These are phyloP conservation scores for Cephalopachus bancanus DNA, from an alignment of 2,797 vertebrate species.

Conservation along the genomic window DNA sequence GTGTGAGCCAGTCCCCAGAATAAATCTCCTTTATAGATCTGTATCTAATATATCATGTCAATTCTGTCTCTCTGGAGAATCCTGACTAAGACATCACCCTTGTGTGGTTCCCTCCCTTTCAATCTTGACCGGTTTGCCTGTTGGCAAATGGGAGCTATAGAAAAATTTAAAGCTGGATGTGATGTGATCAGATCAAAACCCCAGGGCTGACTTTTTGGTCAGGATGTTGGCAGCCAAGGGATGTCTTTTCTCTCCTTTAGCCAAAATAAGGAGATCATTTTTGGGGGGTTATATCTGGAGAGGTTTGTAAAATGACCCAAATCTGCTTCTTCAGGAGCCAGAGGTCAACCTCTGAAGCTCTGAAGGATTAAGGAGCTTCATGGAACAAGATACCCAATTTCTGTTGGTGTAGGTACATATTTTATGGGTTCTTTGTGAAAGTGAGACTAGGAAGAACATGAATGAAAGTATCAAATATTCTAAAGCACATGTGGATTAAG, in stretches of 20 bases:
- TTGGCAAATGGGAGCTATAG: neutral
- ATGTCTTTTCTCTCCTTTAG: slow-evolving; percentile 36
- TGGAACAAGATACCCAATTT: slow-evolving; percentile 79
- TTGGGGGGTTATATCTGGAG: neutral
- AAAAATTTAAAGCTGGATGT: neutral
- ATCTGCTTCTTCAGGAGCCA: neutral
- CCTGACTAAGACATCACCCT: neutral
- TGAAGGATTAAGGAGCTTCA: slow-evolving; percentile 61
- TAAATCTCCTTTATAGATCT: neutral
- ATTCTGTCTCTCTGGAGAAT: neutral
- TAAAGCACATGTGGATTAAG: slow-evolving; percentile 89
- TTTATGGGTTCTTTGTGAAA: slow-evolving; percentile 84
- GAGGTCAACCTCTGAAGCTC: slow-evolving; percentile 40
- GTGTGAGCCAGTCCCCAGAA: neutral
- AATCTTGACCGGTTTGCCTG: neutral
- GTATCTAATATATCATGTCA: neutral
- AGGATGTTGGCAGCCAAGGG: neutral
- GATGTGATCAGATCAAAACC: neutral
- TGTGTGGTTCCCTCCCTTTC: neutral
- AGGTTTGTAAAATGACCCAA: slow-evolving; percentile 48
- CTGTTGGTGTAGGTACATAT: slow-evolving; percentile 73
- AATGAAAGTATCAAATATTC: slow-evolving; percentile 88
- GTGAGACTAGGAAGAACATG: slow-evolving; percentile 86
- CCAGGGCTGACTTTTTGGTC: neutral
- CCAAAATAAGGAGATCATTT: neutral